Conservation (phyloP, 2,113 vertebrate genomes). For the Calcarius ornatus region DNA sequence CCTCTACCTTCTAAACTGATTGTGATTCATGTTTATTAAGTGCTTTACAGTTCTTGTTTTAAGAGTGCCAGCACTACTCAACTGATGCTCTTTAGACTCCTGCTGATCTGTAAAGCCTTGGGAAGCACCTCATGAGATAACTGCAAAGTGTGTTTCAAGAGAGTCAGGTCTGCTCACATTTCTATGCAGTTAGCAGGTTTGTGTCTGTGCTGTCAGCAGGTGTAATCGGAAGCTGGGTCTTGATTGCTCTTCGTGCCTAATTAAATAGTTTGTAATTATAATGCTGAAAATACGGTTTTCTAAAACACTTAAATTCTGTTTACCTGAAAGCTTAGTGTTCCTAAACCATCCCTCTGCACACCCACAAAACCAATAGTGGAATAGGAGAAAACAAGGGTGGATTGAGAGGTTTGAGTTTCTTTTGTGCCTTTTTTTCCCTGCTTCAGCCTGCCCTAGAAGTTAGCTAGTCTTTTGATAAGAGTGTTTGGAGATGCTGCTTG, state of each 20-base stretch:
- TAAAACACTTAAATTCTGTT: conserved; percentile 68
- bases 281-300: conserved; percentile 51
- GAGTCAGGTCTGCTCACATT: background rate
- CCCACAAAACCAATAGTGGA: background rate
- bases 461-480: background rate
- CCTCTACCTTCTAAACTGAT: background rate
- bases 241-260: conserved; percentile 57
- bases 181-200: conserved; percentile 1
- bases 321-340: conserved; percentile 50
- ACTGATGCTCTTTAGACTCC: background rate
- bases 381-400: background rate
- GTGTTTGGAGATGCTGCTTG: background rate
- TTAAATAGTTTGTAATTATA: conserved; percentile 66
- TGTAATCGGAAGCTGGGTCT: conserved; percentile 56
- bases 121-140: background rate
- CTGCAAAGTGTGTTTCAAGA: background rate
- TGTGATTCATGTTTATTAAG: background rate
- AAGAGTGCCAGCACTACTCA: background rate
- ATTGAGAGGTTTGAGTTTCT: too few species aligned
- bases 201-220: conserved; percentile 43
- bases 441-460: background rate
- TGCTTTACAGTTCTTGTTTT: background rate
- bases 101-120: background rate
- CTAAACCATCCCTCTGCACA: background rate
- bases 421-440: background rate